Evolutionary conservation across 2,113 vertebrate species (phyloP).

Genomic region (Saguinus midas): DNA sequence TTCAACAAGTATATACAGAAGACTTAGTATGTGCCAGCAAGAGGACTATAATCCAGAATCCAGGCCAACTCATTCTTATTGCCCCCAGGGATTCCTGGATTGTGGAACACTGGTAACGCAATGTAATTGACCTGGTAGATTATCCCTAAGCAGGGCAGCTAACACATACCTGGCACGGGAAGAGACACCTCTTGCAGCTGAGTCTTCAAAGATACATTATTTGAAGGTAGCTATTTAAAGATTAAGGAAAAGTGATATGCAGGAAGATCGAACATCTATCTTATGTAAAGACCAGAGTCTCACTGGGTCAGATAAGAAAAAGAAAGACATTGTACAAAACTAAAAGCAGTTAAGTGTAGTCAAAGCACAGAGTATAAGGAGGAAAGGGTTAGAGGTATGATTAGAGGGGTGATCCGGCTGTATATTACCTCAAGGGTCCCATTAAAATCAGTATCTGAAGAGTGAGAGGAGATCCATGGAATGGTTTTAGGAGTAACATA

Average conservation of each 20-base stretch:
- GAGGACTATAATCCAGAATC: neutral
- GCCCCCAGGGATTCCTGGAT: neutral
- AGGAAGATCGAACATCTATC: neutral
- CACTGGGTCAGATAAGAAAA: neutral
- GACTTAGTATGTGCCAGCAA: neutral
- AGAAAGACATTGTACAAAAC: neutral
- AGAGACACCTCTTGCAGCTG: neutral
- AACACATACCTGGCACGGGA: neutral
- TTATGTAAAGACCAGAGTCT: neutral
- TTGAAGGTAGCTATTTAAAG: neutral
- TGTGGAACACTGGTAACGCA: neutral
- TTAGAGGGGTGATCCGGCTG: neutral
- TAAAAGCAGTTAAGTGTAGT: neutral
- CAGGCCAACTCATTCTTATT: neutral
- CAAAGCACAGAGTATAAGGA: neutral
- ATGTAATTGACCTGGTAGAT: neutral
- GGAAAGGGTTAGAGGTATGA: neutral
- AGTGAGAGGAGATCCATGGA: neutral
- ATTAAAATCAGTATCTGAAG: neutral
- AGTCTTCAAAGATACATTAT: neutral
- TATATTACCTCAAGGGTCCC: neutral
- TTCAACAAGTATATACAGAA: constrained; percentile 14
- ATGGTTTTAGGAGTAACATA: neutral
- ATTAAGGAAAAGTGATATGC: neutral
- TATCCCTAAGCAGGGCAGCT: neutral